A percentile compares a stretch with the other conserved stretches of the same genome.
Conservation (phyloP, 1,140 invertebrate species). For the Arion vulgaris region DNA sequence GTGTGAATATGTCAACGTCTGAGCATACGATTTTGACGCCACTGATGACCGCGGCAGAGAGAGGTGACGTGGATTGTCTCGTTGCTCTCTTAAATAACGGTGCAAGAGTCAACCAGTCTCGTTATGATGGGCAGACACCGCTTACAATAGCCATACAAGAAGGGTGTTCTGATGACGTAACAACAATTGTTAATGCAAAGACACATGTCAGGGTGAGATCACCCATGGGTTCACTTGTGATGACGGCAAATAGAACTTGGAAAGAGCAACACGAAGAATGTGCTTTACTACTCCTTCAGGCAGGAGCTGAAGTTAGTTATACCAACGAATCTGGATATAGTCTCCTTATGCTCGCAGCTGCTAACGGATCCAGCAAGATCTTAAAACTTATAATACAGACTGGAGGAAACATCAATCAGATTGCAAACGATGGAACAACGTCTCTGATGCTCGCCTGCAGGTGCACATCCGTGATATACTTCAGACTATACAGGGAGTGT, state of each 20-base stretch:
- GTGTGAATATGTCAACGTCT: not conserved
- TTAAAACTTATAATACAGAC: not conserved
- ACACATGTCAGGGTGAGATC: not conserved
- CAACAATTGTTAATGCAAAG: not conserved
- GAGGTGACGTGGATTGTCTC: not conserved
- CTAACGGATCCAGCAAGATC: not conserved
- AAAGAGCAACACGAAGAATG: conserved; percentile 2
- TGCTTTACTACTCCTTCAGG: not conserved
- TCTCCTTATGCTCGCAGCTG: conserved; percentile 1
- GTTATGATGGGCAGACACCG: not conserved
- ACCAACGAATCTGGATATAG: not conserved
- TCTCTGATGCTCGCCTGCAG: not conserved
- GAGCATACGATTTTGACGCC: not conserved
- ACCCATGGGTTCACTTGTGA: conserved; percentile 3
- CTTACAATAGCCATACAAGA: conserved; percentile 3
- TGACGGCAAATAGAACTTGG: conserved; percentile 1
- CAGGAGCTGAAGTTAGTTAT: not conserved
- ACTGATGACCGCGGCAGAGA: not conserved
- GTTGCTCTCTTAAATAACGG: not conserved
- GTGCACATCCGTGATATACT: not conserved
- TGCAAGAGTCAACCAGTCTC: not conserved
- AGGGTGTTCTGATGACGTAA: not conserved
- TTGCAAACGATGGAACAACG: not conserved
- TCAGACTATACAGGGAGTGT: not conserved
- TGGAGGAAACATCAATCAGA: conserved; percentile 1